Evolutionary conservation across 2,113 vertebrate species (phyloP), one percentile per base, ranked within the genome.

Genomic region (Calyptomena viridis): DNA sequence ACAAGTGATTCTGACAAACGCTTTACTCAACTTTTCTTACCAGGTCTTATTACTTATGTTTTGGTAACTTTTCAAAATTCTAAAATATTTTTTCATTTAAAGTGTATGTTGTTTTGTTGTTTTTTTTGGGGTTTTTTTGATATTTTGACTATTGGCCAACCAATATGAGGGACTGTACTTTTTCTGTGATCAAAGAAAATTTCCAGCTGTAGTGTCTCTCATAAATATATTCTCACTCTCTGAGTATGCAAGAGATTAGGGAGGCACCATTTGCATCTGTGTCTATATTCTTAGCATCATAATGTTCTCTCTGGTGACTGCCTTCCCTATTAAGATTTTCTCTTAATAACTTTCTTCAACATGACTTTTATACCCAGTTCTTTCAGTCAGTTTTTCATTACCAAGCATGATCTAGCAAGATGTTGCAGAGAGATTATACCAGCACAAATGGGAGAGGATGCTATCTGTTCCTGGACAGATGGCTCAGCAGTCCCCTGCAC

Each of bases 381-480:
- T 74, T 90, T 37, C 66, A 84, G 73, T 55, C n/a, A 22, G 30
- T 44, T 89, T 94, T 90, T 91, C 85, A 81, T 72, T 77, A 30
- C 81, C 62, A 79, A 4, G 47, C 82, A 74, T 73, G 75, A 85
- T 91, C 40, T 62, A 72, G 77, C 62, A 82, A 76, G 87, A 79
- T 87, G 91, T 47, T 7, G 25, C 64, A 46, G 74, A 39, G 84
- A 94, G 84, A 89, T 94, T 87, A 79, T 85, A 95, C 46, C 75
- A 76, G 84, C 69, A 58, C 81, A 91, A 96, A 94, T 55, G 78
- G 84, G 82, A 94, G 90, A 83, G 78, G 91, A 80, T 90, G 84
- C 37, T 94, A 12, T 92, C 89, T 94, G 73, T 39, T 89, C 86
- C 7, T 39, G 91, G 94, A 71, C 95, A 97, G 95, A 96, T 96